A percentile compares a stretch with the other conserved stretches of the same genome.
phyloP scores from a whole-genome alignment of 2,113 vertebrate genomes.

The Morone saxatilis region DNA sequence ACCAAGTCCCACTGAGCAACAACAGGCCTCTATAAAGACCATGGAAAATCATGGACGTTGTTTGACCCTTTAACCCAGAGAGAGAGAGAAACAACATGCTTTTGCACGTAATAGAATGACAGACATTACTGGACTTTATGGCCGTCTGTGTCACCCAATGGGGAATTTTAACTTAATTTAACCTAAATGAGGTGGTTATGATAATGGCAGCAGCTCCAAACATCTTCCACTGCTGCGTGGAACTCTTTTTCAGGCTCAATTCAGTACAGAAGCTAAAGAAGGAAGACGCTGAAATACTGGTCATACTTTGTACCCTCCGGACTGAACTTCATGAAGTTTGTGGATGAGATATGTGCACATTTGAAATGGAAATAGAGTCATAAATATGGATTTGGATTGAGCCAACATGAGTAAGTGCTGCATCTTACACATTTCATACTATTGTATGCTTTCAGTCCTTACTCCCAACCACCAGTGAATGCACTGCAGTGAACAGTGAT shows the following conservation, averaged over 20 bases:
- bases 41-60: background rate
- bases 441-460: background rate
- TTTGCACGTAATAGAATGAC: background rate
- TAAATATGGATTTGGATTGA: background rate
- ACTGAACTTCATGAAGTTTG: background rate
- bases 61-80: background rate
- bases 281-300: background rate
- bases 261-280: background rate
- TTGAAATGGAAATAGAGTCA: conserved; percentile 2
- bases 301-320: background rate
- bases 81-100: background rate
- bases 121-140: background rate
- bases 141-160: background rate
- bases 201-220: background rate
- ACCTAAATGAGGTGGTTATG: background rate
- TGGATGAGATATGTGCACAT: background rate
- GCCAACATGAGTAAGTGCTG: conserved; percentile 25
- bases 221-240: background rate
- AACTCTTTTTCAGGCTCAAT: background rate
- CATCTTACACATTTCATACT: background rate
- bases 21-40: background rate
- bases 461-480: too few species aligned
- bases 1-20: background rate
- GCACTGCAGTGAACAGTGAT: too few species aligned
- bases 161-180: background rate